Base-by-base conservation (phyloP, 2,797 vertebrate species). In the Enteromius paludinosus region DNA sequence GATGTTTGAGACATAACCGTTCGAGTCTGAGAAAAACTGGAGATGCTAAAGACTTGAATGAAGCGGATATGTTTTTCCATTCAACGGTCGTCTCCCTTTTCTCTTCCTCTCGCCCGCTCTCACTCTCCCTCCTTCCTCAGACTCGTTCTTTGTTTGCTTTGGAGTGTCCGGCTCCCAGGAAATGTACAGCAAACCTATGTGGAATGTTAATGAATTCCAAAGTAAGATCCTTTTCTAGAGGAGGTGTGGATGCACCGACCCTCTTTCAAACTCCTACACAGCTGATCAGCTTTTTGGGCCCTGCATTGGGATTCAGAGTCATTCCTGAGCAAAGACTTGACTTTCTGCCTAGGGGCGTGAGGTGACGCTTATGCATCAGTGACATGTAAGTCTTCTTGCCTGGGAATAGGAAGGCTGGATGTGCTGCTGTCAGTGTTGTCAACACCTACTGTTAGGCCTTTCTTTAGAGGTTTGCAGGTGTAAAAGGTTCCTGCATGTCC, bases 131-230 rank as follows among this genome's bases (percentile, higher is more conserved):
- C 62, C 68, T 73, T 33, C 88, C 85, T 86, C 84, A 88, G 89
- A 90, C 79, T 38, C 86, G 88, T 81, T 88, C 89, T 94, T 93
- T 94, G 91, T 93, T 85, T 47, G 75, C 71, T 80, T 87, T 90
- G 85, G 87, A 86, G 86, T 7, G 79, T 91, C 85, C 87, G 88
- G 91, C 90, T 94, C 91, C 92, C 92, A 93, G 93, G 92, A 93
- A 93, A 93, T 94, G 91, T 94, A 94, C 93, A 93, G 92, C 88
- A 85, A 90, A 92, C 90, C 90, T 92, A 92, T 92, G 90, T 93
- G 93, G 92, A 93, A 93, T 92, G 89, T 89, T 92, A 92, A 93
- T 93, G 90, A 93, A 93, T 87, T 89, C 85, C 86, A 70, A 78
- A 61, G 85, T 79, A 92, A 90, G 86, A 90, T 89, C 90, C 28